Conservation (phyloP, 2,888 invertebrate species). For the Thyatira batis region DNA sequence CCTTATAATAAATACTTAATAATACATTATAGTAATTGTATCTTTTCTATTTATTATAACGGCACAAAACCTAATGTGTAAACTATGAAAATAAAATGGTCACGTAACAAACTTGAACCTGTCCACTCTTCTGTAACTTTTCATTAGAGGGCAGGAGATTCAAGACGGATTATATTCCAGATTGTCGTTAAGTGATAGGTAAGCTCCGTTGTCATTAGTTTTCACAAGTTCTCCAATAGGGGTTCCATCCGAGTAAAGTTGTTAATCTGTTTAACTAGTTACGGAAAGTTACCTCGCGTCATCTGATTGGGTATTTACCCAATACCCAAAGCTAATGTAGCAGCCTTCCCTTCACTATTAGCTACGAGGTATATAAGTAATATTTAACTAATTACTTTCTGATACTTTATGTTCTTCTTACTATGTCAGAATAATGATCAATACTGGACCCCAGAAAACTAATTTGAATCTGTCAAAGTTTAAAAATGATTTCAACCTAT, state of each 20-base stretch:
- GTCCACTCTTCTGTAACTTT: background rate
- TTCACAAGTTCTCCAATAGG: slow-evolving; percentile 8
- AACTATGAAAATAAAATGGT: too few relatives aligned
- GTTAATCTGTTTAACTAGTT: slow-evolving; percentile 31
- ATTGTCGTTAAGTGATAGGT: background rate
- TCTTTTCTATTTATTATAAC: too few relatives aligned
- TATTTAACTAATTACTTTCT: background rate
- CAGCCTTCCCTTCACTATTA: slow-evolving; percentile 2
- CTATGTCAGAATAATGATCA: too few relatives aligned
- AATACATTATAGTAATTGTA: background rate
- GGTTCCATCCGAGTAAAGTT: slow-evolving; percentile 12
- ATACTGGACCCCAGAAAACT: too few relatives aligned
- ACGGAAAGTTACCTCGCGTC: slow-evolving; percentile 23
- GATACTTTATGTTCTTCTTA: too few relatives aligned
- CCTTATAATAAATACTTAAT: background rate
- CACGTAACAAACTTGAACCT: too few relatives aligned
- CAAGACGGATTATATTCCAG: background rate
- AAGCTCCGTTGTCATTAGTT: background rate
- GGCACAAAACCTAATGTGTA: too few relatives aligned
- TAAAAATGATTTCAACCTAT: too few relatives aligned
- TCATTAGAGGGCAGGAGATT: background rate
- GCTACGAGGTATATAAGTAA: background rate
- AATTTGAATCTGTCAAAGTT: too few relatives aligned
- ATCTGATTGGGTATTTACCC: slow-evolving; percentile 21
- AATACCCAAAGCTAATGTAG: slow-evolving; percentile 8